A percentile compares a stretch with the other conserved stretches of the same genome.
Evolutionary conservation across 2,113 vertebrate genomes (phyloP).

Genomic region (crab-eating macaque (Macaca fascicularis)): T2T-MFA8v1.1 NC_088379.1:101262501-101263000

Average conservation of each 20-base stretch:
- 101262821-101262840: neutral
- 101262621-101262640: neutral
- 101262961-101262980: neutral
- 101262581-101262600: neutral
- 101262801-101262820: neutral
- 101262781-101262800: neutral
- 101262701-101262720: neutral
- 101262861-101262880: neutral
- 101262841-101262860: neutral
- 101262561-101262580: neutral
- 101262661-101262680: neutral
- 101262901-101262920: neutral
- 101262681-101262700: neutral
- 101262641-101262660: neutral
- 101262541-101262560: neutral
- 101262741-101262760: neutral
- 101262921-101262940: neutral
- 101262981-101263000: neutral
- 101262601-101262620: neutral
- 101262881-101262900: neutral
- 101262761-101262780: neutral
- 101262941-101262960: neutral
- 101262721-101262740: neutral
- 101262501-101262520: neutral
- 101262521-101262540: neutral